Evolutionary conservation across 2,113 vertebrate genomes (phyloP).

Genomic region (Apodemus speciosus): DNA sequence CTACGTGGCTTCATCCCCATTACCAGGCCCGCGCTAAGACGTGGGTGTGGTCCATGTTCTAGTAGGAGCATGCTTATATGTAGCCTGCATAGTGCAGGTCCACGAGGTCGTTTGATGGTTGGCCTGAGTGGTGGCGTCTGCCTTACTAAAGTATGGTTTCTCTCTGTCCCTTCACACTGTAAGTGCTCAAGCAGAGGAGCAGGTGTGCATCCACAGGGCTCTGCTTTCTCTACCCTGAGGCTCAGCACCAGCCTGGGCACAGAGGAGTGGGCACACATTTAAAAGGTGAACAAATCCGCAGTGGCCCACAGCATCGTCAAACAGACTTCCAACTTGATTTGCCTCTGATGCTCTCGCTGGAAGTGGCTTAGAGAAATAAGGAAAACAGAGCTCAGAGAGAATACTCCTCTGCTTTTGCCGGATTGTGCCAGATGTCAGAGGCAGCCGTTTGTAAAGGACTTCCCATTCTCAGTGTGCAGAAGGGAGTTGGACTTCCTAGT

Average conservation of each 20-base stretch:
- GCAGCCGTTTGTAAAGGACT: constrained; percentile 28
- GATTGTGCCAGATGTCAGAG: constrained; percentile 26
- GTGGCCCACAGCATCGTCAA: background rate
- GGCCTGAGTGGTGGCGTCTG: background rate
- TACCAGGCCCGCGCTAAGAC: background rate
- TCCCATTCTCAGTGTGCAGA: background rate
- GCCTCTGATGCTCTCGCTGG: constrained; percentile 29
- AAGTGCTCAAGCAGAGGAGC: background rate
- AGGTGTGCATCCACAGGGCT: background rate
- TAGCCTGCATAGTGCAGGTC: background rate
- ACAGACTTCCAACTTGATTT: constrained; percentile 49
- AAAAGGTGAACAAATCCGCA: constrained; percentile 28
- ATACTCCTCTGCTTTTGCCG: background rate
- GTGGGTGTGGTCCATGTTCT: background rate
- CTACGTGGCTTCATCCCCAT: background rate
- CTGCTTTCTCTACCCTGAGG: background rate
- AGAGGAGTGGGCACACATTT: constrained; percentile 43
- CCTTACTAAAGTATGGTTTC: background rate
- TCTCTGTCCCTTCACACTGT: background rate
- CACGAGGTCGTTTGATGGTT: background rate
- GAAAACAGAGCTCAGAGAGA: constrained; percentile 39
- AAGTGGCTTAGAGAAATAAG: constrained; percentile 57
- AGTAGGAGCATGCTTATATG: background rate
- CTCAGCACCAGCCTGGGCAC: background rate
- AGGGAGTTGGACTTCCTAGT: background rate